These are phyloP conservation scores for Champsocephalus gunnari DNA, from an alignment of 2,797 vertebrate genomes.

Conservation along the genomic window DNA sequence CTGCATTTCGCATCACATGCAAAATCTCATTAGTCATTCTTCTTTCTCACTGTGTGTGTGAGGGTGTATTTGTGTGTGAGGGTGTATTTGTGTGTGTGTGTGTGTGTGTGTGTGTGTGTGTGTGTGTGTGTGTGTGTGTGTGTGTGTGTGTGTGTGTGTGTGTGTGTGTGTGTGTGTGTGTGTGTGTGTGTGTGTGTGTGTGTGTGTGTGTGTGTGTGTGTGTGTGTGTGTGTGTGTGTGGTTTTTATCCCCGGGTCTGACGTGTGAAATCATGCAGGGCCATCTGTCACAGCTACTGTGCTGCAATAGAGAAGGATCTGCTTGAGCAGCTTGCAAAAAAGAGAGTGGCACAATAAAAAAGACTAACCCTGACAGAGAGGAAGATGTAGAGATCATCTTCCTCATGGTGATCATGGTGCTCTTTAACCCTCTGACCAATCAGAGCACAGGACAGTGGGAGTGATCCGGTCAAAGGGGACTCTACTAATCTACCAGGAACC, in stretches of 20 bases:
- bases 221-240: neutral
- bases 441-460: neutral
- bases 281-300: constrained; percentile 68
- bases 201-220: neutral
- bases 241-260: constrained; percentile 40
- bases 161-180: too few relatives aligned
- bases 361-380: constrained; percentile 40
- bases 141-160: too few relatives aligned
- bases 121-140: too few relatives aligned
- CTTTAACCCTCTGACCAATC: constrained; percentile 27
- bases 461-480: constrained; percentile 2
- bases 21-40: constrained; percentile 36
- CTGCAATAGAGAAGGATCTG: constrained; percentile 47
- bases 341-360: constrained; percentile 43
- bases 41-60: constrained; percentile 5
- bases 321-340: constrained; percentile 47
- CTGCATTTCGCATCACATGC: constrained; percentile 13
- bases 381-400: constrained; percentile 16
- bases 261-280: constrained; percentile 69
- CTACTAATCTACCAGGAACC: constrained; percentile 9
- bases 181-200: too few relatives aligned
- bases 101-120: too few relatives aligned
- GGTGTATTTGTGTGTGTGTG: too few relatives aligned
- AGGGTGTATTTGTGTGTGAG: neutral
- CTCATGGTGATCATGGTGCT: neutral